Evolutionary conservation across 2,888 invertebrate genomes (phyloP).

Genomic region (Brenthis daphne): DNA sequence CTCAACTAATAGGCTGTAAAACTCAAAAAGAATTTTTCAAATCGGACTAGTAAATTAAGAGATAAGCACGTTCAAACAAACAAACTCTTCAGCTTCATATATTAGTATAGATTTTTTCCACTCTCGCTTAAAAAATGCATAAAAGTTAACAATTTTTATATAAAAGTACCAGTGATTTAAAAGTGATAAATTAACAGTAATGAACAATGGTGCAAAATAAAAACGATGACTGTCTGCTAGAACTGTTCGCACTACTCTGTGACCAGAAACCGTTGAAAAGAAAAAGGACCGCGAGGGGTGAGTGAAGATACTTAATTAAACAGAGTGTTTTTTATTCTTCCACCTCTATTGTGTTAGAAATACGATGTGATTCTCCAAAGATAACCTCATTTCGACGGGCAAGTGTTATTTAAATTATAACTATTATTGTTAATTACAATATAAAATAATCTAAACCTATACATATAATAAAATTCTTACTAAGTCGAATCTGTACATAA

Average conservation of each 20-base stretch:
- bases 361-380: conserved; percentile 10
- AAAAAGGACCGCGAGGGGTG: conserved; percentile 55
- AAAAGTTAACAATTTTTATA: too few species aligned
- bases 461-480: too few species aligned
- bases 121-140: too few species aligned
- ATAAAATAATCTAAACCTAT: too few species aligned
- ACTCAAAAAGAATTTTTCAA: too few species aligned
- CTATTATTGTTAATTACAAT: too few species aligned
- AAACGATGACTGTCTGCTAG: conserved; percentile 63
- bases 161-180: conserved; percentile 1
- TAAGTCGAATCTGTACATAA: too few species aligned
- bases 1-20: too few species aligned
- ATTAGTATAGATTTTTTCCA: too few species aligned
- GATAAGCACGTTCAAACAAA: too few species aligned
- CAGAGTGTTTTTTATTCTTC: conserved; percentile 16
- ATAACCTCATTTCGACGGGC: background rate
- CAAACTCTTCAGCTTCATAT: too few species aligned
- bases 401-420: conserved; percentile 7
- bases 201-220: conserved; percentile 62
- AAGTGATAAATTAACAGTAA: conserved; percentile 3
- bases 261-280: conserved; percentile 54
- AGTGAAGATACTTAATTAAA: conserved; percentile 41
- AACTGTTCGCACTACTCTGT: conserved; percentile 62
- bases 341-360: conserved; percentile 15
- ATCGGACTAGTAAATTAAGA: too few species aligned